phyloP scores from a whole-genome alignment of 1,140 invertebrate species.

The Caerostris darwini region DNA sequence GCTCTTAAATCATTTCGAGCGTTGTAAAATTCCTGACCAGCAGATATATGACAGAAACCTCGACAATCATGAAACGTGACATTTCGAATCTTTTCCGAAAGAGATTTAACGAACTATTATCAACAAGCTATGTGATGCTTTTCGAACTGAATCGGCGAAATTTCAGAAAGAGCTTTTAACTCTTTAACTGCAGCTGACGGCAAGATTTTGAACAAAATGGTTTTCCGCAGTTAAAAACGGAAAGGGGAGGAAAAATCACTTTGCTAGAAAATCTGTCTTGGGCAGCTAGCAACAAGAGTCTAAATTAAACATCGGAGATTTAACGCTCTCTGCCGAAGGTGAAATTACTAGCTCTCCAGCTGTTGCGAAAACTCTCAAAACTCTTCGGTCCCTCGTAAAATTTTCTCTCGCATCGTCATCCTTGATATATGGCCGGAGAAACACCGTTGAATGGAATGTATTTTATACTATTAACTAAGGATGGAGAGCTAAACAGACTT shows the following conservation, averaged over 20 bases:
- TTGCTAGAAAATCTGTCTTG: neutral
- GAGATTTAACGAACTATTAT: too few relatives aligned
- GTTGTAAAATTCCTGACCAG: too few relatives aligned
- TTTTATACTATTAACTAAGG: neutral
- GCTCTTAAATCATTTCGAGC: too few relatives aligned
- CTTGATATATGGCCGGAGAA: slow-evolving; percentile 14
- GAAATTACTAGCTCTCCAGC: slow-evolving; percentile 44
- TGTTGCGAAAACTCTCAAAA: slow-evolving; percentile 37
- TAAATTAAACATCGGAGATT: slow-evolving; percentile 32
- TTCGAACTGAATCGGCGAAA: neutral
- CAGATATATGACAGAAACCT: too few relatives aligned
- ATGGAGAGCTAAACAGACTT: neutral
- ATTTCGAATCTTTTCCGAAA: too few relatives aligned
- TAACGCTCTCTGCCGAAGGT: neutral
- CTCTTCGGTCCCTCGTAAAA: slow-evolving; percentile 25
- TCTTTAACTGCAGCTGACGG: neutral
- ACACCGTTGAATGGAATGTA: neutral
- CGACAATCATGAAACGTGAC: too few relatives aligned
- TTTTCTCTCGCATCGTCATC: slow-evolving; percentile 18
- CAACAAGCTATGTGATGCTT: too few relatives aligned
- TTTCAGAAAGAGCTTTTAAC: neutral
- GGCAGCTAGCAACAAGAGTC: neutral
- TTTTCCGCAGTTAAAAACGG: neutral
- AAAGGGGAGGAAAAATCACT: neutral
- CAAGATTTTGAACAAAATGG: neutral